Evolutionary conservation across 2,888 invertebrate genomes (phyloP), one percentile per base, ranked within the genome.

Genomic region (Yponomeuta cagnagella): DNA sequence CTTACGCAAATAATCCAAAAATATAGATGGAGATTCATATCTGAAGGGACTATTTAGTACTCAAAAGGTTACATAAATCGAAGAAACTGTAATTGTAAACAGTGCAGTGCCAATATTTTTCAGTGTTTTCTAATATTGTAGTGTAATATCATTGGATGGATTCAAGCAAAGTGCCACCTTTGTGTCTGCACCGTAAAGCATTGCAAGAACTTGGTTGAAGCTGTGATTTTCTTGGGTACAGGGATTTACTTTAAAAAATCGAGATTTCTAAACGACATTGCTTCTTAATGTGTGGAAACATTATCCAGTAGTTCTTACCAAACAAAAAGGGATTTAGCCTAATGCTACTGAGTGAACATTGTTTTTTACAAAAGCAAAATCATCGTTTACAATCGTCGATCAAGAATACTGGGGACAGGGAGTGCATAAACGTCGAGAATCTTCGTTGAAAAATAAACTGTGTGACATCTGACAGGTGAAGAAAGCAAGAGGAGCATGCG

Each of bases 401-500:
- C n/a, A 48, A 68, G n/a, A n/a, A 6, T 23, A 33, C 15, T 3
- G 15, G 63, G 69, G 70, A 37, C 23, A 9, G 9, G 68, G 69
- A 66, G 70, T 72, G 72, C 68, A 70, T 63, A 72, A 69, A 69
- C 15, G 12, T 33, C 30, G 33, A 65, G 30, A 65, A 33, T 31
- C 15, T 65, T 69, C 48, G n/a, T 43, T 70, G 6, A 30, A 43
- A 43, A 58, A 58, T 58, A 68, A 63, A 65, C 67, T 52, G 63
- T 70, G 33, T 64, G 31, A n/a, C 31, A 66, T 63, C 4, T 10
- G 69, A 58, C 58, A 31, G 33, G 70, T 70, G 70, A 58, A n/a
- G 10, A 10, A 73, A 73, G 71, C 71, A 73, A 72, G 71, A 71
- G 68, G 86, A 85, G 81, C 90, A 90, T 91, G 92, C 90, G 90